Percentiles rank a stretch among this genome's conserved stretches.
Conservation (phyloP, 1,140 invertebrate species). For the Phortica variegata region DNA sequence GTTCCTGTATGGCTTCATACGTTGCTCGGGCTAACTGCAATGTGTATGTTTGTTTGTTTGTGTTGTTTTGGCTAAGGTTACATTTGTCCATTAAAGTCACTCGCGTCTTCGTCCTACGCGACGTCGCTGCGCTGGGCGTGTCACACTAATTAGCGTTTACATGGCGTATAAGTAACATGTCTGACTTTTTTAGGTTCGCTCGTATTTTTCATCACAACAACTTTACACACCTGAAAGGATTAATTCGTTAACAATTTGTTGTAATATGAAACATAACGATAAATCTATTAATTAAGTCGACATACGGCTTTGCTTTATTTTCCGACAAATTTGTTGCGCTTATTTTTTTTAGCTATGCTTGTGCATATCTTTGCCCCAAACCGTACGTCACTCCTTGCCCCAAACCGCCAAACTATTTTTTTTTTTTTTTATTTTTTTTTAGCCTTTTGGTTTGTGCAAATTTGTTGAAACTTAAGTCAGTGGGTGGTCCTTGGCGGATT, state of each 20-base stretch:
- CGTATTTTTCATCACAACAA: too few species aligned
- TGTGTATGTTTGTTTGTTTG: too few species aligned
- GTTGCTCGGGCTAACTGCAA: too few species aligned
- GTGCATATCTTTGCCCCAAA: constrained; percentile 5
- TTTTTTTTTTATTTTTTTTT: too few species aligned
- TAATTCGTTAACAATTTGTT: constrained; percentile 52
- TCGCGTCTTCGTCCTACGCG: too few species aligned
- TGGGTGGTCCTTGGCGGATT: constrained; percentile 34
- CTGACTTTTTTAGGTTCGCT: constrained; percentile 12
- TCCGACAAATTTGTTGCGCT: constrained; percentile 27
- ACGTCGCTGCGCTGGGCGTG: background rate
- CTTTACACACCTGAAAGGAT: constrained; percentile 47
- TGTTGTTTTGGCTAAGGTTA: too few species aligned
- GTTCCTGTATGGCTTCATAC: too few species aligned
- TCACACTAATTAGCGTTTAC: background rate
- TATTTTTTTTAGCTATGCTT: constrained; percentile 19
- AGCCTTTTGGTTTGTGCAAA: constrained; percentile 23
- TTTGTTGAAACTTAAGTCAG: constrained; percentile 48
- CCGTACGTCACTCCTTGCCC: constrained; percentile 2
- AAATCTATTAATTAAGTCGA: constrained; percentile 54
- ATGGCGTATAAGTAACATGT: constrained; percentile 42
- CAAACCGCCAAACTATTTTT: too few species aligned
- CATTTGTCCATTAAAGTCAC: too few species aligned
- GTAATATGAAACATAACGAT: constrained; percentile 45
- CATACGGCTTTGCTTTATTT: constrained; percentile 15